These are phyloP conservation scores for Cyrtodaria siliqua DNA, from an alignment of 2,888 invertebrate genomes.

Conservation along the genomic window DNA sequence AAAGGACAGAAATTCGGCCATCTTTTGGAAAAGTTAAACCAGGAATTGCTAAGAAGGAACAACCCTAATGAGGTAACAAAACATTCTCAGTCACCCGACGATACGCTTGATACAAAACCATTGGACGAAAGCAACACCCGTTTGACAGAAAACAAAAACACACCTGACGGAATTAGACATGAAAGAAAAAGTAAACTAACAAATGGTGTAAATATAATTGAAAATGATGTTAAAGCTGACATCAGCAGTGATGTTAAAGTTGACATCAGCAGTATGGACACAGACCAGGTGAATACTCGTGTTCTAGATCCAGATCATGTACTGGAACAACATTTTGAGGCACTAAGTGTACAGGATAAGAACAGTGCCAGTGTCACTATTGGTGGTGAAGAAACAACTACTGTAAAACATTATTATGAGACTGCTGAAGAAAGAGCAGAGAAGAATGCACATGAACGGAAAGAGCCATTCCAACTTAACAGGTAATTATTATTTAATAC, in stretches of 20 bases:
- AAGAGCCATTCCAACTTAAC: conserved; percentile 21
- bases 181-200: neutral
- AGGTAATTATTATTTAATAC: conserved; percentile 39
- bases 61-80: too few species aligned
- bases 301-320: neutral
- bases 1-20: conserved; percentile 61
- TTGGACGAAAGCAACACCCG: too few species aligned
- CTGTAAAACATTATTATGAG: conserved; percentile 57
- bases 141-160: too few species aligned
- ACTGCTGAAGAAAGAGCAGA: conserved; percentile 52
- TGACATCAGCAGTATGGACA: neutral
- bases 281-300: neutral
- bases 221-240: neutral
- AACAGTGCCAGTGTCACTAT: too few species aligned
- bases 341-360: neutral
- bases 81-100: neutral
- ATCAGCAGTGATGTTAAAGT: too few species aligned
- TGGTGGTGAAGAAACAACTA: neutral
- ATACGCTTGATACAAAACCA: too few species aligned
- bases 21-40: conserved; percentile 27
- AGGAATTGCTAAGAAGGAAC: conserved; percentile 20
- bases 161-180: neutral
- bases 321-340: conserved; percentile 14
- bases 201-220: neutral
- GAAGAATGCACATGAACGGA: conserved; percentile 20